Base-by-base conservation (phyloP, 2,888 invertebrate genomes). In the Helleia helle region DNA sequence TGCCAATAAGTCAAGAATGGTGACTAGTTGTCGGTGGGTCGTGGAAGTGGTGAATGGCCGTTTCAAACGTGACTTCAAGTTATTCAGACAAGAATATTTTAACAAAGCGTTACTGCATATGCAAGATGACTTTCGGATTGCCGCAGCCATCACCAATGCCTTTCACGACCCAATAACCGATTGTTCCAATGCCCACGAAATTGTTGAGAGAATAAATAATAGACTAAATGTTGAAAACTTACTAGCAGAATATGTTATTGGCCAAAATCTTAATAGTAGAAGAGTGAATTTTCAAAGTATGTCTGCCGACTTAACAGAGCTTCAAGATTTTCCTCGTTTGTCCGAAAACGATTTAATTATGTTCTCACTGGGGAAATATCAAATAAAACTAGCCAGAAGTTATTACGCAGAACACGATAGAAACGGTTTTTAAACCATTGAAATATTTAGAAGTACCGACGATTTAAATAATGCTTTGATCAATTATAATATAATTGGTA, bases 101-200 rank as follows among this genome's bases (percentile, higher is more conserved):
- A 36, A 39, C n/a, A 28, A 34, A 25, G 36, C 22, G 43, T 15
- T 36, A 43, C 29, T 43, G 39, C 25, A 25, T 43, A n/a, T n/a
- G n/a, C n/a, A n/a, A n/a, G n/a, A n/a, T n/a, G n/a, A n/a, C n/a
- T n/a, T n/a, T n/a, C n/a, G n/a, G n/a, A n/a, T n/a, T n/a, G n/a
- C n/a, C n/a, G n/a, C n/a, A n/a, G n/a, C n/a, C n/a, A n/a, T n/a
- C 14, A 43, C 13, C 14, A 36, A 41, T 29, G 37, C 29, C 17
- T 39, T 43, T 36, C 39, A 38, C 13, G 28, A 26, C 22, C 17
- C 26, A 24, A 39, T 41, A 15, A 36, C 17, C 7, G 36, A 41
- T 43, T 36, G 38, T 36, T 28, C 27, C n/a, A 29, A 40, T 38
- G 41, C 44, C 31, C 26, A 28, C 29, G 36, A 41, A 36, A 38